Conservation (phyloP, 2,888 invertebrate species). For the Euzophera pinguis region DNA sequence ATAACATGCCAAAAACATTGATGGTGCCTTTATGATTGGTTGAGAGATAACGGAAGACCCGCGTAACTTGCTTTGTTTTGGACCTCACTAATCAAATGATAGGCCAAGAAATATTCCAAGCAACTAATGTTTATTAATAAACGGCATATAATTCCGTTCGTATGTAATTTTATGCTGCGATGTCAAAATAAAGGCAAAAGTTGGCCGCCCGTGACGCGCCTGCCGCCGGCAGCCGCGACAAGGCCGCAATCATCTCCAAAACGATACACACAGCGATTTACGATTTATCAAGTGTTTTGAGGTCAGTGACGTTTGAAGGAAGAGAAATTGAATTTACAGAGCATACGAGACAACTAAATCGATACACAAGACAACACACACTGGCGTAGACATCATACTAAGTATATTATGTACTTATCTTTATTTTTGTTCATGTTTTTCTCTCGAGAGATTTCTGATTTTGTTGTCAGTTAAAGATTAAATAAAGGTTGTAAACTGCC, state of each 20-base stretch:
- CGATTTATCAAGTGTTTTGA: neutral
- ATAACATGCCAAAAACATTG: too few relatives aligned
- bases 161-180: slow-evolving; percentile 15
- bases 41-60: too few relatives aligned
- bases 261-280: neutral
- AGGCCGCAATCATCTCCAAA: slow-evolving; percentile 14
- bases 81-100: too few relatives aligned
- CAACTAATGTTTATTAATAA: neutral
- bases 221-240: slow-evolving; percentile 9
- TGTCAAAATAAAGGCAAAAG: slow-evolving; percentile 51
- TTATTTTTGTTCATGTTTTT: too few relatives aligned
- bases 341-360: neutral
- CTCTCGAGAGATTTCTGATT: too few relatives aligned
- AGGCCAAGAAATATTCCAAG: too few relatives aligned
- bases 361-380: neutral
- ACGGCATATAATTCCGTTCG: neutral
- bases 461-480: too few relatives aligned
- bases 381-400: neutral
- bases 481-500: too few relatives aligned
- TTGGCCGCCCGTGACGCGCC: slow-evolving; percentile 37
- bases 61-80: too few relatives aligned
- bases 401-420: too few relatives aligned
- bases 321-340: neutral
- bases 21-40: too few relatives aligned
- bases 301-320: neutral